phyloP scores from a whole-genome alignment of 2,797 vertebrate genomes.

The Lophius americanus region DNA sequence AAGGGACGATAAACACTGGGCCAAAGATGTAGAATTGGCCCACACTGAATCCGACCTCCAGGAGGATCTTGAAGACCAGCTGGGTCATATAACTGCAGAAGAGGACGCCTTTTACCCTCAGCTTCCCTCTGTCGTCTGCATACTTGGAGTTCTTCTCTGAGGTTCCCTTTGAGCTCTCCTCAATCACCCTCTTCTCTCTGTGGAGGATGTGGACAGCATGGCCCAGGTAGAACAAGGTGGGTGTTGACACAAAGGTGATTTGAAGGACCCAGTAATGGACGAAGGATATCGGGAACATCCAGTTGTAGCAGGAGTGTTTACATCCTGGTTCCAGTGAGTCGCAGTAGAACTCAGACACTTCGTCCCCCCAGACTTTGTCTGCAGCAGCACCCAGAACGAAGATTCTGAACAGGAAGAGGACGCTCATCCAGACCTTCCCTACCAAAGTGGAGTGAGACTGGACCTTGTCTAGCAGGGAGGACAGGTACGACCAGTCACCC shows the following conservation, averaged over 20 bases:
- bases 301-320: constrained; percentile 87
- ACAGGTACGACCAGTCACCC: constrained; percentile 92
- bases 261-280: constrained; percentile 93
- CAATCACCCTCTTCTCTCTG: constrained; percentile 84
- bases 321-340: constrained; percentile 89
- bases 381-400: constrained; percentile 88
- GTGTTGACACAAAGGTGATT: constrained; percentile 84
- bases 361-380: constrained; percentile 90
- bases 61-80: constrained; percentile 85
- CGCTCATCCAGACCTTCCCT: constrained; percentile 93
- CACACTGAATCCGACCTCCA: constrained; percentile 87
- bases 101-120: constrained; percentile 85
- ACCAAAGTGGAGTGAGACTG: constrained; percentile 90
- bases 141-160: constrained; percentile 74
- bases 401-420: constrained; percentile 94
- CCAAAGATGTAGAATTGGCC: constrained; percentile 92
- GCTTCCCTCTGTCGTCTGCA: constrained; percentile 79
- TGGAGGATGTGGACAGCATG: constrained; percentile 81
- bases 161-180: constrained; percentile 47
- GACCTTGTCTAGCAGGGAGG: constrained; percentile 89
- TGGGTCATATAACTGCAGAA: constrained; percentile 87
- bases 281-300: constrained; percentile 91
- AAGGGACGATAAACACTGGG: constrained; percentile 73
- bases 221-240: constrained; percentile 76
- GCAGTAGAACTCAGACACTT: constrained; percentile 87